phyloP scores from a whole-genome alignment of 2,797 vertebrate species.

The Lacerta viridis region DNA sequence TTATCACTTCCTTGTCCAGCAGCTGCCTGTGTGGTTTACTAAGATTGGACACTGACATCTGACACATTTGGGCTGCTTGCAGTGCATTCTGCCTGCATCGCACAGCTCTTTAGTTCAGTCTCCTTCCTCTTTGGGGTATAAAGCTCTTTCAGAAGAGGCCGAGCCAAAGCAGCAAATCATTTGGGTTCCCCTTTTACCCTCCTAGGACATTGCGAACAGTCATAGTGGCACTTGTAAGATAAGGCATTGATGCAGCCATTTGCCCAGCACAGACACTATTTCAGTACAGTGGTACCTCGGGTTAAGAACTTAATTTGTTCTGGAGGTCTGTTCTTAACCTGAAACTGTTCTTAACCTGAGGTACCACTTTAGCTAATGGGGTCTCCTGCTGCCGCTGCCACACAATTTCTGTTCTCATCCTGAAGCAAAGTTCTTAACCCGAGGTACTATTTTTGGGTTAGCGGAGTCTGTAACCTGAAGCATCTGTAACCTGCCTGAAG shows the following conservation, averaged over 20 bases:
- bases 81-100: neutral
- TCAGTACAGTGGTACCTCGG: too few relatives aligned
- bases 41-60: constrained; percentile 4
- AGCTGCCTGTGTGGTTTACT: neutral
- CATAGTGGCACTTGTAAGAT: neutral
- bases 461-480: too few relatives aligned
- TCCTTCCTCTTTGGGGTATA: constrained; percentile 29
- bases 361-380: too few relatives aligned
- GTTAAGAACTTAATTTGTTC: too few relatives aligned
- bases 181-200: neutral
- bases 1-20: constrained; percentile 13
- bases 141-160: neutral
- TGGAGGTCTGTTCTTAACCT: too few relatives aligned
- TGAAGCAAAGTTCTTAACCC: too few relatives aligned
- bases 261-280: neutral
- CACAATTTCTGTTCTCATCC: too few relatives aligned
- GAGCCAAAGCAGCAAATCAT: neutral
- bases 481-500: too few relatives aligned
- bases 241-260: neutral
- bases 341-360: too few relatives aligned
- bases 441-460: too few relatives aligned
- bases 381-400: too few relatives aligned
- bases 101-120: constrained; percentile 21
- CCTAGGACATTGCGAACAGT: neutral
- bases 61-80: neutral